Evolutionary conservation across 2,888 invertebrate genomes (phyloP).

Genomic region (Caenorhabditis drosophilae): DNA sequence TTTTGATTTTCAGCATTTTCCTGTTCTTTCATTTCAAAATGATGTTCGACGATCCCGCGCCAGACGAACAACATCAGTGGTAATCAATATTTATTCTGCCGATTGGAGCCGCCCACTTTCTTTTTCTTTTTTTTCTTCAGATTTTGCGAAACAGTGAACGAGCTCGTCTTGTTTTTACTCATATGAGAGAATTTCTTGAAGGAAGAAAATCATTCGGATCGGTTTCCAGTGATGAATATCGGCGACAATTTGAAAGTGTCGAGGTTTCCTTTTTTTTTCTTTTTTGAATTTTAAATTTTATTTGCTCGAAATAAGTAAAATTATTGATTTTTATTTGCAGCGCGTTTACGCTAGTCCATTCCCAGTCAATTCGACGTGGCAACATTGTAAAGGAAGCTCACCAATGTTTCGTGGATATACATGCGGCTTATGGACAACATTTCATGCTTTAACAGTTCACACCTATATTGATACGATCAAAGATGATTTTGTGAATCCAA

Average conservation of each 20-base stretch:
- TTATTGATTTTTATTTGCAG: slow-evolving; percentile 26
- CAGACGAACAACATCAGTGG: slow-evolving; percentile 52
- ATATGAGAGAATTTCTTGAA: slow-evolving; percentile 61
- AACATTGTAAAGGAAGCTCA: slow-evolving; percentile 63
- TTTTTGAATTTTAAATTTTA: too few relatives aligned
- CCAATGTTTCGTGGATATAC: slow-evolving; percentile 75
- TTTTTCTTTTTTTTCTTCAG: slow-evolving; percentile 32
- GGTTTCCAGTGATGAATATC: slow-evolving; percentile 59
- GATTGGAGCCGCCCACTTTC: too few relatives aligned
- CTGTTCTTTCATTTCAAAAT: slow-evolving; percentile 62
- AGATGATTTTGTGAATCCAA: slow-evolving; percentile 59
- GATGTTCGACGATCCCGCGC: slow-evolving; percentile 43
- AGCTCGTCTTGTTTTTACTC: slow-evolving; percentile 63
- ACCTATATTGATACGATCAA: slow-evolving; percentile 72
- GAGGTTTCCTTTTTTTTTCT: too few relatives aligned
- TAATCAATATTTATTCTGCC: slow-evolving; percentile 10
- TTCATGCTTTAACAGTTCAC: slow-evolving; percentile 87
- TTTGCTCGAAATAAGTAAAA: background rate
- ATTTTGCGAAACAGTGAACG: slow-evolving; percentile 62
- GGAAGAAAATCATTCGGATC: slow-evolving; percentile 43
- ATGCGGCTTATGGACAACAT: slow-evolving; percentile 94
- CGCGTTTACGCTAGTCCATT: slow-evolving; percentile 64
- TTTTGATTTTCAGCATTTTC: slow-evolving; percentile 61
- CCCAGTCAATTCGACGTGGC: slow-evolving; percentile 66
- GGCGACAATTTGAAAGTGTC: slow-evolving; percentile 62